Evolutionary conservation across 1,140 invertebrate species (phyloP), one percentile per base, ranked within the genome.

Genomic region (Lysiphlebus fabarum): DNA sequence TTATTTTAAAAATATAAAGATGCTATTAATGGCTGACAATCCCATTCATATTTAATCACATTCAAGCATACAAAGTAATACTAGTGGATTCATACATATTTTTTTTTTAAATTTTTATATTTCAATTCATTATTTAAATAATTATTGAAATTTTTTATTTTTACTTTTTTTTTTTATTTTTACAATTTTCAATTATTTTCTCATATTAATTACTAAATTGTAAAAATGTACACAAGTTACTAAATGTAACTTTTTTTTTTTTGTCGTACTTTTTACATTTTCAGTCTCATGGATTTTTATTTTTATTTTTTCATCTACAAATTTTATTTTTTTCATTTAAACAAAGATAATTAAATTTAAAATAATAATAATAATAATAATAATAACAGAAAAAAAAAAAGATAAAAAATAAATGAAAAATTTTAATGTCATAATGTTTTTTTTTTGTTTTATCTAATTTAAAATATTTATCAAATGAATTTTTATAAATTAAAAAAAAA

Each of bases 211-310:
- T 45, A 62, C 53, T 63, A 63, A 62, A 58, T 59, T 40, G 72
- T 70, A 75, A 72, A 76, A 74, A 74, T 63, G 70, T 73, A 75
- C 69, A 76, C 70, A 75, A 72, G 75, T 72, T 73, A 73, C 73
- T 74, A 71, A 67, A 74, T 69, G 61, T 73, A 73, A 70, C 71
- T 77, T 70, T 70, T 69, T 70, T 76, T 74, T 70, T n/a, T n/a
- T n/a, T n/a, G n/a, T 77, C 73, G 72, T 72, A 75, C 71, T 69
- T 66, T 73, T 76, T 73, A 76, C 71, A 67, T 70, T 68, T 69
- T 78, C 76, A 78, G 76, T 78, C 76, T 78, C 76, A 76, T 78
- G 62, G 68, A 72, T 67, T 68, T 68, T 64, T 69, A n/a, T n/a
- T n/a, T n/a, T n/a, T n/a, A n/a, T n/a, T 71, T 54, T 65, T 47